Evolutionary conservation across 2,888 invertebrate species (phyloP).

Genomic region (Bibio marci): DNA sequence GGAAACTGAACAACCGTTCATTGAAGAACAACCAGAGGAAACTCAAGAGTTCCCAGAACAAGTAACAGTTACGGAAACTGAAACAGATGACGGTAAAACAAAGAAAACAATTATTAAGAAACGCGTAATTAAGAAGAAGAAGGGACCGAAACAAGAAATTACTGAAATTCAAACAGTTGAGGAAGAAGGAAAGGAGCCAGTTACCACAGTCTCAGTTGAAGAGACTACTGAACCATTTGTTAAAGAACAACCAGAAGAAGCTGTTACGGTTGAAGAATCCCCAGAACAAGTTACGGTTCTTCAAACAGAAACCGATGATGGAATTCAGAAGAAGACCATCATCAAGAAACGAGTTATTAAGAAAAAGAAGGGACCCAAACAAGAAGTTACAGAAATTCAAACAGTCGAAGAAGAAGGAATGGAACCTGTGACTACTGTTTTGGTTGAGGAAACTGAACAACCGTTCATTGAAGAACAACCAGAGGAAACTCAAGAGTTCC

Average conservation of each 20-base stretch:
- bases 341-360: conserved; percentile 22
- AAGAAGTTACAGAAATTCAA: conserved; percentile 22
- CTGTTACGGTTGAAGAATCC: conserved; percentile 18
- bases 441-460: conserved; percentile 17
- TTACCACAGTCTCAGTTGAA: conserved; percentile 18
- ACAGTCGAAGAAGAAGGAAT: conserved; percentile 19
- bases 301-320: conserved; percentile 19
- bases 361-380: conserved; percentile 16
- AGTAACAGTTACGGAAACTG: no score
- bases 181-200: conserved; percentile 18
- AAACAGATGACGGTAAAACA: no score
- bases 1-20: conserved; percentile 10
- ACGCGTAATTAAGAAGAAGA: no score
- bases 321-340: conserved; percentile 20
- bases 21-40: conserved; percentile 14
- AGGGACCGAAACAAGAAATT: no score
- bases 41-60: not conserved
- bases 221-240: conserved; percentile 8
- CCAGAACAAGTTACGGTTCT: conserved; percentile 15
- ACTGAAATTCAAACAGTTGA: conserved; percentile 1
- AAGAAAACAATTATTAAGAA: no score
- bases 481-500: conserved; percentile 18
- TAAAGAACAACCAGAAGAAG: conserved; percentile 12
- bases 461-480: conserved; percentile 11
- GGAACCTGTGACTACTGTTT: conserved; percentile 19